phyloP scores from a whole-genome alignment of 2,888 invertebrate genomes.

The Sylvicola fuscatus region DNA sequence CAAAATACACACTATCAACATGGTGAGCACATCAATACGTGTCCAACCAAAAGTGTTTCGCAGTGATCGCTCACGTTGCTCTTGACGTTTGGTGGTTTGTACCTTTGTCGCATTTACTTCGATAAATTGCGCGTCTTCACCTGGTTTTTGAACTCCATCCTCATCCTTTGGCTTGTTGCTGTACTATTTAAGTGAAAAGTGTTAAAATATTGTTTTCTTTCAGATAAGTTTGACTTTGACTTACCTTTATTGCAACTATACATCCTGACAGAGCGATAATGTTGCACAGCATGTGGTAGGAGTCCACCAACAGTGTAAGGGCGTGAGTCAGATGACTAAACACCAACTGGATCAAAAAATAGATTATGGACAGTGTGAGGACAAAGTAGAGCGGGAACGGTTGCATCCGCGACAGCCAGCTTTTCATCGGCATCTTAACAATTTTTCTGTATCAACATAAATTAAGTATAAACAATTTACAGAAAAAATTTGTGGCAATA shows the following conservation, averaged over 20 bases:
- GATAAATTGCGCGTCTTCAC: not conserved
- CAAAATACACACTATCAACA: conserved; percentile 62
- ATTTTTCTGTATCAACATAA: too few relatives aligned
- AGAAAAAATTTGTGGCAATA: too few relatives aligned
- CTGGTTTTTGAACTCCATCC: not conserved
- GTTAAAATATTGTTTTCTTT: not conserved
- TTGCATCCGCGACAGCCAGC: conserved; percentile 50
- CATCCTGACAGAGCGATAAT: conserved; percentile 69
- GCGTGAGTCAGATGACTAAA: conserved; percentile 82
- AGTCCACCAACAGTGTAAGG: conserved; percentile 74
- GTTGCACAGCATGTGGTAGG: conserved; percentile 88
- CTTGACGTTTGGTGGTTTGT: not conserved
- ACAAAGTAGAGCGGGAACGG: conserved; percentile 56
- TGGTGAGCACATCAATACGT: conserved; percentile 68
- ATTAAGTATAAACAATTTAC: too few relatives aligned
- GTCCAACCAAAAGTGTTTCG: conserved; percentile 88
- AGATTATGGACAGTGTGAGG: conserved; percentile 46
- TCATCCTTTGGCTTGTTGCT: conserved; percentile 7
- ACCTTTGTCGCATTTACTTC: not conserved
- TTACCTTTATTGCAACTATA: conserved; percentile 59
- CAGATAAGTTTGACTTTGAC: conserved; percentile 9
- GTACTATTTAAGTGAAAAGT: conserved; percentile 6
- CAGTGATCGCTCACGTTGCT: conserved; percentile 15
- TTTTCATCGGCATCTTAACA: conserved; percentile 53
- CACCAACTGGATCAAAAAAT: conserved; percentile 64